Base-by-base conservation (phyloP, 2,113 vertebrate genomes). In the Orycteropus afer region DNA sequence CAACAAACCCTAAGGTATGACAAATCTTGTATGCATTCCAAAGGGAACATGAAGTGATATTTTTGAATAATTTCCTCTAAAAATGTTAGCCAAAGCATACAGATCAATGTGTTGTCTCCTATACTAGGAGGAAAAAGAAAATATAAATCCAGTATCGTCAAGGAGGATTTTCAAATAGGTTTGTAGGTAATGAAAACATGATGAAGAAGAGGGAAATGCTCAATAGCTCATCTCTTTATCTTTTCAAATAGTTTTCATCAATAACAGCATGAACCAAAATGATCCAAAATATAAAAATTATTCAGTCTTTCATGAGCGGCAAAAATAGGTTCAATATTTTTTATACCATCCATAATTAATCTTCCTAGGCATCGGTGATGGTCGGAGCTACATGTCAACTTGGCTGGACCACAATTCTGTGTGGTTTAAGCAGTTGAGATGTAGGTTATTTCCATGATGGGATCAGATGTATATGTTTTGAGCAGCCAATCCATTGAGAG, bases 31-130 rank as follows among this genome's bases (percentile, higher is more conserved):
- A 63, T 17, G 9, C 5, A 63, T 80, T 76, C 34, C 42, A 91
- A 91, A 89, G 45, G 59, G 94, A 91, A 89, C 51, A 86, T 29
- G 37, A 96, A 95, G 83, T 86, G 69, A 27, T 87, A 82, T 92
- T 74, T 88, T 83, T 89, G 5, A 95, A 67, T 79, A 9, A 2
- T 81, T 93, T 84, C 15, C 25, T 87, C 15, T 53, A 92, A 14
- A 91, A 87, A 94, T 81, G 34, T 87, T 90, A 94, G 40, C 78
- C 40, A 87, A 95, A 95, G 82, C 85, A 96, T 20, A 29, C 12
- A 94, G 47, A 87, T 65, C n/a, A 87, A 67, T 34, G 3, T 55
- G 67, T 2, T 77, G 2, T 69, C 34, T 74, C 55, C 9, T 32
- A 32, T 67, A 91, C 61, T 1, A 90, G n/a, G n/a, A 94, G 27